These are phyloP conservation scores for Tragelaphus scriptus DNA, from an alignment of 2,113 vertebrate genomes.

Conservation along the genomic window DNA sequence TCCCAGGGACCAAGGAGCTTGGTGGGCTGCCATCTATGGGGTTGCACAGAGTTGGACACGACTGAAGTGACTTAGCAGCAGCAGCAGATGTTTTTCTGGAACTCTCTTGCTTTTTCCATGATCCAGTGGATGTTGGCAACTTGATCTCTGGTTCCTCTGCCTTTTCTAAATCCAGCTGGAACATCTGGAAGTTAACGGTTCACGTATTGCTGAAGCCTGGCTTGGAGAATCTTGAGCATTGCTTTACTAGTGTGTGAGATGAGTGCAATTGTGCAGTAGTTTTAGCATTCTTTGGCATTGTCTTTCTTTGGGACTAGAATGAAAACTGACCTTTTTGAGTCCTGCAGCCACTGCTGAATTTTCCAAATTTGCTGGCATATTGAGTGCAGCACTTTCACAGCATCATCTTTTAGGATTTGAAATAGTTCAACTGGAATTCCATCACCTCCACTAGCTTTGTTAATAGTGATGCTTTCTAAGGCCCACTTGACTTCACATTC, in stretches of 20 bases:
- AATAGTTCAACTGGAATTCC: too few species aligned
- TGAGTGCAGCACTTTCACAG: too few species aligned
- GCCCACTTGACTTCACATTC: too few species aligned
- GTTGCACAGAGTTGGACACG: too few species aligned
- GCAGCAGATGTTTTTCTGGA: not conserved
- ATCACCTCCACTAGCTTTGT: too few species aligned
- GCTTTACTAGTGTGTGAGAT: not conserved
- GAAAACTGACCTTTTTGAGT: not conserved
- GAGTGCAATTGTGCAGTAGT: not conserved
- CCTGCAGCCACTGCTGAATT: not conserved
- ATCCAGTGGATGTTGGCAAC: not conserved
- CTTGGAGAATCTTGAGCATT: not conserved
- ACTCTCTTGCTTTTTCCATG: not conserved
- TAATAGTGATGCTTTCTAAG: too few species aligned
- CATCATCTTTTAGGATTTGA: too few species aligned
- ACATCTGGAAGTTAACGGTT: not conserved
- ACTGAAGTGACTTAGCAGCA: too few species aligned
- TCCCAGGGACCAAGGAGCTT: too few species aligned
- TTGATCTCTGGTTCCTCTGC: not conserved
- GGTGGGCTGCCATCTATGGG: too few species aligned
- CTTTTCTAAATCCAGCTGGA: not conserved
- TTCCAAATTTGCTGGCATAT: not conserved
- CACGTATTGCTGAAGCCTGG: not conserved
- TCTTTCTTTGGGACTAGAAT: not conserved
- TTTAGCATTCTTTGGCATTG: not conserved